A percentile compares a stretch with the other conserved stretches of the same genome.
These are phyloP conservation scores for Pseudochirops cupreus DNA, from an alignment of 2,797 vertebrate species.

Conservation along the genomic window DNA sequence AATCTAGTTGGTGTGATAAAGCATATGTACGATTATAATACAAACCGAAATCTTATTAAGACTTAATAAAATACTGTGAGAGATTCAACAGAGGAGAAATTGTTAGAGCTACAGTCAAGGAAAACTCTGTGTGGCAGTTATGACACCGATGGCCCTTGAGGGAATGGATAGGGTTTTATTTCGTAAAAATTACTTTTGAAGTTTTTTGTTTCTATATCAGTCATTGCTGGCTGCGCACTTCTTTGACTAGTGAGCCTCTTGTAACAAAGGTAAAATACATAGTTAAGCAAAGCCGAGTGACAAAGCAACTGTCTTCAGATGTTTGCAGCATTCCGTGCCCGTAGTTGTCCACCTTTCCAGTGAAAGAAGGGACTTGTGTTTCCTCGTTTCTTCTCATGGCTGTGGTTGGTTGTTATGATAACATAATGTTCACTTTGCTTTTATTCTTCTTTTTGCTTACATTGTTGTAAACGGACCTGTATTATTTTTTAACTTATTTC, in stretches of 20 bases:
- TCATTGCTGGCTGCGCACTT: background rate
- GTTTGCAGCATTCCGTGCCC: background rate
- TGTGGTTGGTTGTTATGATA: background rate
- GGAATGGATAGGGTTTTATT: background rate
- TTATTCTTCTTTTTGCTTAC: background rate
- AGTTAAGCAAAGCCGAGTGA: background rate
- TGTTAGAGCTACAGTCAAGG: background rate
- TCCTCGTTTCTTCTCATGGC: background rate
- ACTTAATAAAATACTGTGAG: background rate
- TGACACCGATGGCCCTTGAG: background rate
- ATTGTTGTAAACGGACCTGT: background rate
- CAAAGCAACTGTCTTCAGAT: background rate
- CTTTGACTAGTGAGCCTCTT: background rate
- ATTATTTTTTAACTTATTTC: background rate
- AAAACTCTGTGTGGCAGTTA: background rate
- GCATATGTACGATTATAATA: background rate
- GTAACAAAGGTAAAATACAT: background rate
- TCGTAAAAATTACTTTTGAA: background rate
- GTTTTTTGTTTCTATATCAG: background rate
- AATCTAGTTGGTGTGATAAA: background rate
- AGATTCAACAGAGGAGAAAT: background rate
- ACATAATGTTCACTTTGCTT: background rate
- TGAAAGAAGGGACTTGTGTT: background rate
- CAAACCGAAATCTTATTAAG: background rate
- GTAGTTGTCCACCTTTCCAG: background rate